Percentiles rank a stretch among this genome's conserved stretches.
These are phyloP conservation scores for Gnatocerus cornutus DNA, from an alignment of 2,888 invertebrate genomes.

Conservation along the genomic window DNA sequence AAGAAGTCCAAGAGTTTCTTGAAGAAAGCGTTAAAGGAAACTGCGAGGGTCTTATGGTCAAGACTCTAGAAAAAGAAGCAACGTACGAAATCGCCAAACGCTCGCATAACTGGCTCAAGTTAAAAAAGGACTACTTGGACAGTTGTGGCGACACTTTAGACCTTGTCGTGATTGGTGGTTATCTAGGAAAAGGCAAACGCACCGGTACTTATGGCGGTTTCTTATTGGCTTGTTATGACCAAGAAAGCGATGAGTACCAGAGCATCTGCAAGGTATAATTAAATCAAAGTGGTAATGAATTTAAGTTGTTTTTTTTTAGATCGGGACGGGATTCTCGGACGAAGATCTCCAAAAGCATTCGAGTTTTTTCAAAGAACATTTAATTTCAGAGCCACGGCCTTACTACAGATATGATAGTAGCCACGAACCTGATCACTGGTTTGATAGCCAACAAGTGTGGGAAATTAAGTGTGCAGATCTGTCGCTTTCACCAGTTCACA, in stretches of 20 bases:
- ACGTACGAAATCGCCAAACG: slow-evolving; percentile 98
- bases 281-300: too few relatives aligned
- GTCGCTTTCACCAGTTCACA: slow-evolving; percentile 95
- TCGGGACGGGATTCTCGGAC: slow-evolving; percentile 96
- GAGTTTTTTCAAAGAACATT: slow-evolving; percentile 82
- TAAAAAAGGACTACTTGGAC: slow-evolving; percentile 98
- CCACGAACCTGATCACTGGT: slow-evolving; percentile 91
- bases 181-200: slow-evolving; percentile 92
- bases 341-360: slow-evolving; percentile 87
- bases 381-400: slow-evolving; percentile 83
- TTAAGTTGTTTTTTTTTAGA: slow-evolving; percentile 70
- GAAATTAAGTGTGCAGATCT: slow-evolving; percentile 90
- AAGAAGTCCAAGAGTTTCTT: slow-evolving; percentile 94
- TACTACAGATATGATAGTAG: slow-evolving; percentile 86
- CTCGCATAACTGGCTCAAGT: slow-evolving; percentile 94
- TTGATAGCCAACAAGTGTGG: slow-evolving; percentile 87
- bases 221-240: slow-evolving; percentile 94
- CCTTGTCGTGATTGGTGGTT: slow-evolving; percentile 96
- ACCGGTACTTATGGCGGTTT: slow-evolving; percentile 97
- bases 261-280: slow-evolving; percentile 86
- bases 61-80: slow-evolving; percentile 90
- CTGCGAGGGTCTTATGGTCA: slow-evolving; percentile 99
- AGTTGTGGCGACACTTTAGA: slow-evolving; percentile 98
- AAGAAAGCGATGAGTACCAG: slow-evolving; percentile 92
- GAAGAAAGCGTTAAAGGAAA: slow-evolving; percentile 96